phyloP scores from a whole-genome alignment of 1,140 invertebrate species.

The Cydia pomonella region DNA sequence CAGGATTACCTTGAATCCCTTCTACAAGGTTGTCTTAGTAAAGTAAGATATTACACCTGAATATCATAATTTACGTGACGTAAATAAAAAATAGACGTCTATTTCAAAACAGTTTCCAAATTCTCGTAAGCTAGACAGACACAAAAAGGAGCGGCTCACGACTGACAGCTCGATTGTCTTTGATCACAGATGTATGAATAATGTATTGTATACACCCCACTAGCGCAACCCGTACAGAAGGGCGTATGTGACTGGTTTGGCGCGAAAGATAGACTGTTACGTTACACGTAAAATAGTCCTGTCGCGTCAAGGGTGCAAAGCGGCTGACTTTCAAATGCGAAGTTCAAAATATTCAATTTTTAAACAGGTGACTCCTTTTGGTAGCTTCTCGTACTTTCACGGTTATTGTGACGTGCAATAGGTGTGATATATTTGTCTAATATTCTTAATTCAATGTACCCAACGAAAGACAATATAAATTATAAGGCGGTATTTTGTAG shows the following conservation, averaged over 20 bases:
- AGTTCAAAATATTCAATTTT: not conserved
- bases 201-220: constrained; percentile 48
- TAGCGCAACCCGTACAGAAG: constrained; percentile 21
- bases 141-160: constrained; percentile 38
- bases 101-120: constrained; percentile 32
- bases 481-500: too few relatives aligned
- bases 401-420: too few relatives aligned
- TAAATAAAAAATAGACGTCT: constrained; percentile 13
- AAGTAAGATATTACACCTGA: constrained; percentile 11
- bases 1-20: too few relatives aligned
- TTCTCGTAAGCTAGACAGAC: constrained; percentile 26
- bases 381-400: not conserved
- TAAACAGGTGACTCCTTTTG: not conserved
- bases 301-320: constrained; percentile 27
- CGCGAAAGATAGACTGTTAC: not conserved
- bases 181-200: constrained; percentile 68
- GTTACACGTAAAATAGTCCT: not conserved
- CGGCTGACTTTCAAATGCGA: constrained; percentile 9
- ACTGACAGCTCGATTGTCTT: constrained; percentile 67
- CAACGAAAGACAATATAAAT: too few relatives aligned
- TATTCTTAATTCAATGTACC: too few relatives aligned
- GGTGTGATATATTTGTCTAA: too few relatives aligned
- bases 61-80: constrained; percentile 43
- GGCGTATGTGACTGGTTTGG: not conserved
- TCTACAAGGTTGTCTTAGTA: too few relatives aligned